A percentile compares a stretch with the other conserved stretches of the same genome.
Evolutionary conservation across 2,888 invertebrate genomes (phyloP).

Genomic region (Drosophila buzzatii): DNA sequence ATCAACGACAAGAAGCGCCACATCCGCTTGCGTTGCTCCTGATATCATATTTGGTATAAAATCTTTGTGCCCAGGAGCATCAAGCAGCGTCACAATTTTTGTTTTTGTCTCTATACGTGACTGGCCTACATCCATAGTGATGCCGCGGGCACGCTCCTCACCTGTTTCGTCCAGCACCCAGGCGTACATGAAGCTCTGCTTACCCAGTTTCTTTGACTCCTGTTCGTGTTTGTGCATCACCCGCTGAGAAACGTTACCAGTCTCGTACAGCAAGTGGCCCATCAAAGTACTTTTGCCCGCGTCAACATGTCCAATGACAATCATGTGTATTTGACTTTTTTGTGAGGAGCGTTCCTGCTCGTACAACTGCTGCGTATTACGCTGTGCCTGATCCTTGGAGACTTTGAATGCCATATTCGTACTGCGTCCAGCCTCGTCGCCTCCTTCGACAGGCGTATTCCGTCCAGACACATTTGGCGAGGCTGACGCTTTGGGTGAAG

Average conservation of each 20-base stretch:
- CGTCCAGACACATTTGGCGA: constrained; percentile 89
- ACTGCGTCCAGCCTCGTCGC: constrained; percentile 65
- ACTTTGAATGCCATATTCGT: constrained; percentile 69
- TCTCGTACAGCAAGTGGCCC: constrained; percentile 95
- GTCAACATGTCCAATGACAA: constrained; percentile 97
- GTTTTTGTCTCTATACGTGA: constrained; percentile 95
- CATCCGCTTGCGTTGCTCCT: constrained; percentile 99
- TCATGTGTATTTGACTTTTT: constrained; percentile 95
- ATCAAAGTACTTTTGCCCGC: constrained; percentile 88
- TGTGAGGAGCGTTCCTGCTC: constrained; percentile 91
- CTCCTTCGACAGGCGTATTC: constrained; percentile 85
- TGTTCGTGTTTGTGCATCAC: constrained; percentile 98
- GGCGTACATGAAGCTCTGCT: constrained; percentile 98
- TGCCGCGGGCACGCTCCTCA: constrained; percentile 97
- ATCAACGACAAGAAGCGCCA: constrained; percentile 97
- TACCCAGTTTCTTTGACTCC: constrained; percentile 98
- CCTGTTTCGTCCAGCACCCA: constrained; percentile 99
- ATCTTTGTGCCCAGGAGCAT: constrained; percentile 99
- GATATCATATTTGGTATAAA: constrained; percentile 99
- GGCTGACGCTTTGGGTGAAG: constrained; percentile 89
- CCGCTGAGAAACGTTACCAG: constrained; percentile 94
- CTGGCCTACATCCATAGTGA: constrained; percentile 99
- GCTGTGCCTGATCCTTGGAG: constrained; percentile 85
- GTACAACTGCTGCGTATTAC: constrained; percentile 87
- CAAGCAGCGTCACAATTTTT: constrained; percentile 92